Percentiles rank a stretch among this genome's conserved stretches.
These are phyloP conservation scores for Pyrrhia umbra DNA, from an alignment of 2,888 invertebrate genomes.

Conservation along the genomic window DNA sequence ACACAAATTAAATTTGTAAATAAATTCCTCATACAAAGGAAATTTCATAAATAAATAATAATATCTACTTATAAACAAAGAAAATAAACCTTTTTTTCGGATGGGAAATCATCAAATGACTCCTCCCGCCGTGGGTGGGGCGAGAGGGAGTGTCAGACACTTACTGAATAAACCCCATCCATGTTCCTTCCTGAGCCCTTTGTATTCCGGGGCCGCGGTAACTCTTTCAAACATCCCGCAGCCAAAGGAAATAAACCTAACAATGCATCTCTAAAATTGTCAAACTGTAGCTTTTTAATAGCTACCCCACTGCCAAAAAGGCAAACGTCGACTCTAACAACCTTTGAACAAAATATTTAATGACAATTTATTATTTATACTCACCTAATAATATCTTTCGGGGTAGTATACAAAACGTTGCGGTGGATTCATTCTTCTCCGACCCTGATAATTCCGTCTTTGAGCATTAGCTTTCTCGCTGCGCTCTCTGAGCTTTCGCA, in stretches of 20 bases:
- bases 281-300: not conserved
- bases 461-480: slow-evolving; percentile 76
- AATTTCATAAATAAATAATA: slow-evolving; percentile 9
- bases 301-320: too few species aligned
- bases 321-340: too few species aligned
- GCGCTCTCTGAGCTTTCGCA: slow-evolving; percentile 81
- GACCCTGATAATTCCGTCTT: slow-evolving; percentile 71
- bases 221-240: too few species aligned
- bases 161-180: too few species aligned
- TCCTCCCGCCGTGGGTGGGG: too few species aligned
- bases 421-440: slow-evolving; percentile 62
- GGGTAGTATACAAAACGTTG: slow-evolving; percentile 65
- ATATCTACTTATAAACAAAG: slow-evolving; percentile 4
- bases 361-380: slow-evolving; percentile 7
- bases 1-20: slow-evolving; percentile 67
- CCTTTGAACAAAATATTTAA: not conserved
- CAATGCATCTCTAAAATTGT: not conserved
- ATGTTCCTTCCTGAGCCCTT: too few species aligned
- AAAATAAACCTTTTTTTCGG: too few species aligned
- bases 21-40: slow-evolving; percentile 57
- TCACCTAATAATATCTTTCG: slow-evolving; percentile 52
- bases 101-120: too few species aligned
- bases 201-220: too few species aligned
- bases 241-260: too few species aligned
- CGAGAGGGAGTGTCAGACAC: too few species aligned